Evolutionary conservation across 2,888 invertebrate genomes (phyloP).

Genomic region (Drosophila hawaiiensis): DNA sequence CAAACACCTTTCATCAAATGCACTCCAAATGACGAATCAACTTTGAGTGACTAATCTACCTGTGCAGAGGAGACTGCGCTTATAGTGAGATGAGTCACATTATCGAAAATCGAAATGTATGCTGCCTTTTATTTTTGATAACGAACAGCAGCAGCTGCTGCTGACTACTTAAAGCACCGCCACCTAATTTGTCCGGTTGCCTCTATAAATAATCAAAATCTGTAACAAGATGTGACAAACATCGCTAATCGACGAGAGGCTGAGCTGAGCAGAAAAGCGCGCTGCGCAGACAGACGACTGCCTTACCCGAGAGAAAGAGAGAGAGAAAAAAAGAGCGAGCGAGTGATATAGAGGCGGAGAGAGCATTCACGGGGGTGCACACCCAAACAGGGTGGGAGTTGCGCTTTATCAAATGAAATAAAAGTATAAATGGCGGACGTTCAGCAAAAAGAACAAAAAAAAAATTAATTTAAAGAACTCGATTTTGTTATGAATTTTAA

Average conservation of each 20-base stretch:
- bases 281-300: slow-evolving; percentile 24
- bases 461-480: background rate
- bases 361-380: slow-evolving; percentile 38
- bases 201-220: slow-evolving; percentile 43
- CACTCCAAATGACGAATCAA: slow-evolving; percentile 51
- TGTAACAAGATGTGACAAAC: slow-evolving; percentile 18
- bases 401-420: slow-evolving; percentile 65
- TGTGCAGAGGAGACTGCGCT: slow-evolving; percentile 15
- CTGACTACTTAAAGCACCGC: slow-evolving; percentile 6
- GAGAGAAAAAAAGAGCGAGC: background rate
- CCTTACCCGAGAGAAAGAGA: slow-evolving; percentile 4
- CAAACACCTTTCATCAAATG: slow-evolving; percentile 53
- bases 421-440: slow-evolving; percentile 73
- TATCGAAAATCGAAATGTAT: slow-evolving; percentile 15
- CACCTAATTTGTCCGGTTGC: slow-evolving; percentile 38
- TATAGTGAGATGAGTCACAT: slow-evolving; percentile 45
- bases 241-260: slow-evolving; percentile 9
- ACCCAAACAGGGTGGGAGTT: slow-evolving; percentile 67
- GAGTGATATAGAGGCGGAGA: slow-evolving; percentile 10
- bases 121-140: slow-evolving; percentile 14
- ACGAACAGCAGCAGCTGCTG: slow-evolving; percentile 11
- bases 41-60: slow-evolving; percentile 56
- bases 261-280: slow-evolving; percentile 15
- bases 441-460: slow-evolving; percentile 6
- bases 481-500: background rate